A percentile compares a stretch with the other conserved stretches of the same genome.
Evolutionary conservation across 2,888 invertebrate genomes (phyloP).

Genomic region (Athetis lepigone): DNA sequence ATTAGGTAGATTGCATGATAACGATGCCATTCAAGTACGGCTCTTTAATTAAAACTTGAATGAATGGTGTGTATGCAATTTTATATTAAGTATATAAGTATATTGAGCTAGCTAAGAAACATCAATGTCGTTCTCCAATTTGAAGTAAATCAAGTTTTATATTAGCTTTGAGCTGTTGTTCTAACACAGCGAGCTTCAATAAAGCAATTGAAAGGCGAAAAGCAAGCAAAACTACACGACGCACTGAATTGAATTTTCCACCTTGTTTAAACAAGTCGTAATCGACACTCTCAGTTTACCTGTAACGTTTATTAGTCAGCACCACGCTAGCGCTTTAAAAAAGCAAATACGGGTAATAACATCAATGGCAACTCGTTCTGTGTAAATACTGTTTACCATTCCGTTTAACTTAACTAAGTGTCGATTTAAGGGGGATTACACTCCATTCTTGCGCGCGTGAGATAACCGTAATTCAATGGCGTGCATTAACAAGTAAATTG

Average conservation of each 20-base stretch:
- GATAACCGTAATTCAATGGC: conserved; percentile 78
- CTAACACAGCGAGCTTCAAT: conserved; percentile 34
- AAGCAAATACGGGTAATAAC: conserved; percentile 56
- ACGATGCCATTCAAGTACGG: conserved; percentile 65
- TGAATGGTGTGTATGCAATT: conserved; percentile 17
- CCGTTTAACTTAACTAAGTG: conserved; percentile 71
- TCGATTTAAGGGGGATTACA: conserved; percentile 73
- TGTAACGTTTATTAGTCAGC: conserved; percentile 46
- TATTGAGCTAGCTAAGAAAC: conserved; percentile 9
- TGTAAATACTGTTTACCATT: conserved; percentile 69
- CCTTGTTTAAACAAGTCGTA: conserved; percentile 45
- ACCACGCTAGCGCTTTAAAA: conserved; percentile 50
- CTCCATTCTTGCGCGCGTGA: conserved; percentile 72
- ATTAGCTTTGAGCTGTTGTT: conserved; percentile 11
- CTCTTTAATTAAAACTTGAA: conserved; percentile 67
- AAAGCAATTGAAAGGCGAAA: conserved; percentile 48
- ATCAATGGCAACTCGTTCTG: conserved; percentile 50
- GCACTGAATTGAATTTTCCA: conserved; percentile 31
- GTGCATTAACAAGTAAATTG: conserved; percentile 80
- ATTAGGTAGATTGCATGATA: conserved; percentile 75
- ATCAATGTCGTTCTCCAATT: background rate
- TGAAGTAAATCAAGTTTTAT: conserved; percentile 24
- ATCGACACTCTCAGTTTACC: conserved; percentile 41
- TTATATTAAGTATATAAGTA: conserved; percentile 20
- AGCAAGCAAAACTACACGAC: conserved; percentile 28